These are phyloP conservation scores for Drosophila mercatorum DNA, from an alignment of 2,888 invertebrate species.

Conservation along the genomic window DNA sequence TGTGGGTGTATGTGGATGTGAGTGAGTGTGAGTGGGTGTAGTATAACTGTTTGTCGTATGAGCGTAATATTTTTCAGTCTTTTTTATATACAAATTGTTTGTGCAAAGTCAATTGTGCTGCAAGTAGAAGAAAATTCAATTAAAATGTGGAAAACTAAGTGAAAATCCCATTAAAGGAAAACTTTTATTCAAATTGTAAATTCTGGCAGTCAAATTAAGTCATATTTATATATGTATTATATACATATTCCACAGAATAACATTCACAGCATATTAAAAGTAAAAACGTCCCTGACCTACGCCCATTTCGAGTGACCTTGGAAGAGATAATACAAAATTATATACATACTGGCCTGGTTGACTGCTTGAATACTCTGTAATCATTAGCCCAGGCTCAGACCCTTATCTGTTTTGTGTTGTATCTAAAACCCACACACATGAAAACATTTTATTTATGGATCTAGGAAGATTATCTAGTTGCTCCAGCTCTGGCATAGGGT, in stretches of 20 bases:
- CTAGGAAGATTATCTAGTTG: constrained; percentile 13
- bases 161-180: not conserved
- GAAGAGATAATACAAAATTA: not conserved
- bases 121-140: constrained; percentile 5
- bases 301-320: constrained; percentile 39
- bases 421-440: constrained; percentile 2
- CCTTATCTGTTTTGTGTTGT: not conserved
- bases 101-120: constrained; percentile 30
- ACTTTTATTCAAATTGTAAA: not conserved
- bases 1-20: not conserved
- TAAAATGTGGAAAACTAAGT: not conserved
- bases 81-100: constrained; percentile 35
- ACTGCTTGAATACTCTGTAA: constrained; percentile 29
- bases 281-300: constrained; percentile 49
- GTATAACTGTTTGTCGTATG: not conserved
- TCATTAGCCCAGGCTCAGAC: not conserved
- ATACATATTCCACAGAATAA: not conserved
- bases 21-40: constrained; percentile 1
- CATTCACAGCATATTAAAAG: constrained; percentile 4
- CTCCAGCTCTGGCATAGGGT: not conserved
- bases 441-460: constrained; percentile 13
- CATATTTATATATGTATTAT: no score
- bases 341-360: not conserved
- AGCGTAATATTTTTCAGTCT: constrained; percentile 55
- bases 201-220: not conserved